Evolutionary conservation across 2,888 invertebrate species (phyloP).

Genomic region (Apodemia mormo): DNA sequence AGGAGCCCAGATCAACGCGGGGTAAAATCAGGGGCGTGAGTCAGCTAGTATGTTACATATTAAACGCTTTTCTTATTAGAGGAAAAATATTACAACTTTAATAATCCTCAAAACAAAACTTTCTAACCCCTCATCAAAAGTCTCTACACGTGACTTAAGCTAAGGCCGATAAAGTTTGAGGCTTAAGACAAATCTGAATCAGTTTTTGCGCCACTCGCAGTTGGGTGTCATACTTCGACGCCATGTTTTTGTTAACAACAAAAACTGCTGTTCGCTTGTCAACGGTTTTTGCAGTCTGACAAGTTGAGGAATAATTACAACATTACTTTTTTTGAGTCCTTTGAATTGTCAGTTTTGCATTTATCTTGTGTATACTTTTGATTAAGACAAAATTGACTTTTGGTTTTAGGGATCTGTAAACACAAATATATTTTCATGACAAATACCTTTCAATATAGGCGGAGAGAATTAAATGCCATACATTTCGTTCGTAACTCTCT

Average conservation of each 20-base stretch:
- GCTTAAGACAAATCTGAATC: slow-evolving; percentile 59
- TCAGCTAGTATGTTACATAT: no score
- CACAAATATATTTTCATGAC: not conserved
- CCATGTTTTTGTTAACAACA: slow-evolving; percentile 63
- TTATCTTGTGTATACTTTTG: not conserved
- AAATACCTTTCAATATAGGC: no score
- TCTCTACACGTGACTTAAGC: slow-evolving; percentile 45
- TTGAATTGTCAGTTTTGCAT: slow-evolving; percentile 5
- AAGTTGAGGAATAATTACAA: slow-evolving; percentile 45
- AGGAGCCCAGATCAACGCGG: no score
- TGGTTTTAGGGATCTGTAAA: not conserved
- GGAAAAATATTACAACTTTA: not conserved
- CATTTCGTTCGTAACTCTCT: no score
- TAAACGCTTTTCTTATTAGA: not conserved
- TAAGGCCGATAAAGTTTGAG: slow-evolving; percentile 59
- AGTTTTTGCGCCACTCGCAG: slow-evolving; percentile 35
- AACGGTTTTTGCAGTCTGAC: slow-evolving; percentile 70
- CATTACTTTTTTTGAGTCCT: slow-evolving; percentile 29
- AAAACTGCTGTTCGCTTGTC: slow-evolving; percentile 70
- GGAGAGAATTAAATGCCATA: no score
- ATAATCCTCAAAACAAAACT: slow-evolving; percentile 8
- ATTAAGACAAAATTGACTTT: not conserved
- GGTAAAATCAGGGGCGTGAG: no score
- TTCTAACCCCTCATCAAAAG: slow-evolving; percentile 6
- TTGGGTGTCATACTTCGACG: slow-evolving; percentile 75